Percentiles rank a stretch among this genome's conserved stretches.
These are phyloP conservation scores for Patagioenas fasciata DNA, from an alignment of 2,113 vertebrate genomes.

Conservation along the genomic window DNA sequence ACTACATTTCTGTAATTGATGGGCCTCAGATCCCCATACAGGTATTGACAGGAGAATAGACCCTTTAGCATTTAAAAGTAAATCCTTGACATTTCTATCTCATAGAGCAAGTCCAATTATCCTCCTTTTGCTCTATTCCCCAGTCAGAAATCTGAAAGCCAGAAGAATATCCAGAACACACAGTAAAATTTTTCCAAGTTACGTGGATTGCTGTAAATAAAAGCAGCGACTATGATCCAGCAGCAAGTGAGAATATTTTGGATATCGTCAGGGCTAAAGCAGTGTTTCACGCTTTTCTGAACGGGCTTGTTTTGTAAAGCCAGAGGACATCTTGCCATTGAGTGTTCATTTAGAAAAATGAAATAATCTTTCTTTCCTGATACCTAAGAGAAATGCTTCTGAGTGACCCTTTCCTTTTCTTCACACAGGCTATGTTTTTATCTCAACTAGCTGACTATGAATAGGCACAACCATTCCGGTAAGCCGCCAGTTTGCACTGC, in stretches of 20 bases:
- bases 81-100: conserved; percentile 27
- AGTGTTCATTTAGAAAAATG: neutral
- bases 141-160: neutral
- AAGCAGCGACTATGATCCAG: neutral
- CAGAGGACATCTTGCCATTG: neutral
- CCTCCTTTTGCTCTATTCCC: neutral
- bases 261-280: neutral
- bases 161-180: neutral
- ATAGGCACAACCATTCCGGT: conserved; percentile 41
- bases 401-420: conserved; percentile 21
- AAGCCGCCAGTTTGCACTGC: conserved; percentile 4
- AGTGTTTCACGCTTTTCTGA: neutral
- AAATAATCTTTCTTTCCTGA: neutral
- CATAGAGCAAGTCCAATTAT: neutral
- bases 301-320: neutral
- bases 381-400: neutral
- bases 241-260: neutral
- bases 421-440: conserved; percentile 14
- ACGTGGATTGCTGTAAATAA: neutral
- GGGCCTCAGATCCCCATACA: neutral
- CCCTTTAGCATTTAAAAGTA: conserved; percentile 4
- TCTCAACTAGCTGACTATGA: conserved; percentile 44
- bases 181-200: neutral
- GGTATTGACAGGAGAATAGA: neutral
- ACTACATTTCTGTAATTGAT: neutral